phyloP scores from a whole-genome alignment of 2,797 vertebrate species.

The Acanthornis magna region DNA sequence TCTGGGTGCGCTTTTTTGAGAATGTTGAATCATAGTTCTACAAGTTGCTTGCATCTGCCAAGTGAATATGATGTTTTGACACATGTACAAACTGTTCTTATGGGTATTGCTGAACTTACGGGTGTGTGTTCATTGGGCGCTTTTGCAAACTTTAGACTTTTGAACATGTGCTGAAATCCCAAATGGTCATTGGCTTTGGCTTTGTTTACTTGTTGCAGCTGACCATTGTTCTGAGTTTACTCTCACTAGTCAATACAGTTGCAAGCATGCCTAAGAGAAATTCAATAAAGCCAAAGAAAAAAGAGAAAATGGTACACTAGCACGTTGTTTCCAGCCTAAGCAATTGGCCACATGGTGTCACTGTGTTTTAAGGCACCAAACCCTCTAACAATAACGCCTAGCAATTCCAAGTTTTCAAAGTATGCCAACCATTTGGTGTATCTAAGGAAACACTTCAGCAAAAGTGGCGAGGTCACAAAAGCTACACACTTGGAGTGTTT shows the following conservation, averaged over 20 bases:
- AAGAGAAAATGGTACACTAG: background rate
- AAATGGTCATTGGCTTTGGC: background rate
- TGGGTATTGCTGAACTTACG: background rate
- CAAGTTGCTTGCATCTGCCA: background rate
- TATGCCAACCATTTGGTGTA: background rate
- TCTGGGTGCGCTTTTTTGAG: background rate
- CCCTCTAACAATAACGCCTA: background rate
- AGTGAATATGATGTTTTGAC: background rate
- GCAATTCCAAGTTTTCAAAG: background rate
- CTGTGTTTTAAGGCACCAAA: slow-evolving; percentile 9
- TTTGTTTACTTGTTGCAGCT: background rate
- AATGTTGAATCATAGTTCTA: background rate
- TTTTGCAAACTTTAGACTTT: background rate
- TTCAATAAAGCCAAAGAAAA: background rate
- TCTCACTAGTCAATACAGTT: background rate
- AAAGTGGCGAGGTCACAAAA: background rate
- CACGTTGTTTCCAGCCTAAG: background rate
- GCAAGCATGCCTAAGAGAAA: background rate
- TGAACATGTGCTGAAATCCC: background rate
- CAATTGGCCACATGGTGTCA: slow-evolving; percentile 13
- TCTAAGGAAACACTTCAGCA: background rate
- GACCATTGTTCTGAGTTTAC: background rate
- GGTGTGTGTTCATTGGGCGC: background rate
- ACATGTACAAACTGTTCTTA: background rate
- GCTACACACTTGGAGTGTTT: background rate